A percentile compares a stretch with the other conserved stretches of the same genome.
Conservation (phyloP, 35 echinoderm and acorn worm species). For the Ophiothrix spiculata region DNA sequence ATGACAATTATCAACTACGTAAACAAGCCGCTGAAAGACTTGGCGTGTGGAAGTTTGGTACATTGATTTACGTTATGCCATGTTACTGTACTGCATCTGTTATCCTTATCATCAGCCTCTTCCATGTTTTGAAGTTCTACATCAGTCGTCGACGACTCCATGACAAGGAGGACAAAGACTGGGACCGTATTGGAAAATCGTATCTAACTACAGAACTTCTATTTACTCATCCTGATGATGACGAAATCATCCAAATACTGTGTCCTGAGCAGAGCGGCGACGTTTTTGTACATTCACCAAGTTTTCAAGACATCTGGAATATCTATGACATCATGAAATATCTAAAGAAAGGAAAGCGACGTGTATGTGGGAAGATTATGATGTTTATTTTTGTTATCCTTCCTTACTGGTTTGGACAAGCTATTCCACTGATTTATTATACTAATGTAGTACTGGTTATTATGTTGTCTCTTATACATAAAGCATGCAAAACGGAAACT, state of each 20-base stretch:
- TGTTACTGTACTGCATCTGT: background rate
- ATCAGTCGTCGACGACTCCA: background rate
- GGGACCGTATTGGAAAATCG: background rate
- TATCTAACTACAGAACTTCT: background rate
- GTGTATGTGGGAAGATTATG: background rate
- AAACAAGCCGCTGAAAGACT: background rate
- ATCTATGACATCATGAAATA: background rate
- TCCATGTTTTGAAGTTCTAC: background rate
- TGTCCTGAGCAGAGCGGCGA: background rate
- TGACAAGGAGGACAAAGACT: background rate
- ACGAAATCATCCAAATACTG: background rate
- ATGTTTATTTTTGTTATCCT: background rate
- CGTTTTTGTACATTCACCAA: background rate
- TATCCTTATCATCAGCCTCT: background rate
- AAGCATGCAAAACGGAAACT: background rate
- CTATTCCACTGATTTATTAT: background rate
- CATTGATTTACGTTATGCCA: background rate
- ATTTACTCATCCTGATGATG: background rate
- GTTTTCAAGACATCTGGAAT: background rate
- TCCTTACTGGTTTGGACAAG: background rate
- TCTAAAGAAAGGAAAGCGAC: background rate
- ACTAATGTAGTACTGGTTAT: background rate
- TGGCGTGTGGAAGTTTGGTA: background rate
- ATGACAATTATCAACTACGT: background rate
- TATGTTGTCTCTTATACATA: background rate